Conservation (phyloP, 2,113 vertebrate genomes). For the Xenopus borealis region DNA sequence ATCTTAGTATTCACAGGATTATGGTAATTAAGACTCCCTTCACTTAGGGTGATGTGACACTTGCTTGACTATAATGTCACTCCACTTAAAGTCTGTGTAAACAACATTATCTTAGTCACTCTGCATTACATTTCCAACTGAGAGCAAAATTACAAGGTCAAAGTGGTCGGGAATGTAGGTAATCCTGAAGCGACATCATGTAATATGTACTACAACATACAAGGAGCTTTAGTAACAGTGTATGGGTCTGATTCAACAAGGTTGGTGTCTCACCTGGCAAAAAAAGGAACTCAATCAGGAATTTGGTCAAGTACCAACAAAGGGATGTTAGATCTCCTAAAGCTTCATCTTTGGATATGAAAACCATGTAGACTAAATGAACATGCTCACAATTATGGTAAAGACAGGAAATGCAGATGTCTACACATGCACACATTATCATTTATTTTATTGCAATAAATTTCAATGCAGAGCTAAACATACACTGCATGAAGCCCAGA, state of each 20-base stretch:
- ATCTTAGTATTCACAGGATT: slow-evolving; percentile 76
- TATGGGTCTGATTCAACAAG: neutral
- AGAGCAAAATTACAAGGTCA: slow-evolving; percentile 78
- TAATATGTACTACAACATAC: slow-evolving; percentile 61
- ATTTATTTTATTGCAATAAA: too few relatives aligned
- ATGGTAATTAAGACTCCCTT: slow-evolving; percentile 79
- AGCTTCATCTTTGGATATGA: too few relatives aligned
- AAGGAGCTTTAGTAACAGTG: slow-evolving; percentile 42
- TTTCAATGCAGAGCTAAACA: too few relatives aligned
- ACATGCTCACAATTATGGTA: too few relatives aligned
- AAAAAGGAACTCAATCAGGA: neutral
- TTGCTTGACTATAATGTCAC: slow-evolving; percentile 81
- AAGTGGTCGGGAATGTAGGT: slow-evolving; percentile 67
- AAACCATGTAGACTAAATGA: too few relatives aligned
- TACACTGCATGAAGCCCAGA: too few relatives aligned
- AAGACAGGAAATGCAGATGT: too few relatives aligned
- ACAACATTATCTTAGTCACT: slow-evolving; percentile 80
- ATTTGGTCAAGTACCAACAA: neutral
- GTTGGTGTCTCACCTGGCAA: neutral
- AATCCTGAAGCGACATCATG: slow-evolving; percentile 69
- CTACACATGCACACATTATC: too few relatives aligned
- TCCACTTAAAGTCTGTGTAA: slow-evolving; percentile 84
- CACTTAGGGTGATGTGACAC: slow-evolving; percentile 77
- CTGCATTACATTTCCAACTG: slow-evolving; percentile 73
- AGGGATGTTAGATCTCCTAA: too few relatives aligned